These are phyloP conservation scores for Drosophila grimshawi DNA, from an alignment of 1,140 invertebrate genomes.

Conservation along the genomic window DNA sequence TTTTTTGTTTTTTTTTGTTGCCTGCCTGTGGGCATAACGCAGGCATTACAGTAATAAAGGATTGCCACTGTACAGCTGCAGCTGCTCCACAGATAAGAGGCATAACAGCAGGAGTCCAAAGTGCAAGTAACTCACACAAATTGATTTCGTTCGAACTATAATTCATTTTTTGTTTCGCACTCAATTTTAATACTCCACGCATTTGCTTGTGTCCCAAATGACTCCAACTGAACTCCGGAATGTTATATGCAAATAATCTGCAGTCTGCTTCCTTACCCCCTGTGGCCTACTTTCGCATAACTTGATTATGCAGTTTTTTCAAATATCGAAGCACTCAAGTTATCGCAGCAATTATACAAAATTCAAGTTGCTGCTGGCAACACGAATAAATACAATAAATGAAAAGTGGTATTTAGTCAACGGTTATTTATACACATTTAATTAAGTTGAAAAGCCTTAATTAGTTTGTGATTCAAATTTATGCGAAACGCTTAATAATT, in stretches of 20 bases:
- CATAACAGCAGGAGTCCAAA: conserved; percentile 1
- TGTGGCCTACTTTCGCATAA: too few relatives aligned
- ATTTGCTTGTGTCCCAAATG: conserved; percentile 13
- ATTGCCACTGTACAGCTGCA: not conserved
- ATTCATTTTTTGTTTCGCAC: conserved; percentile 60
- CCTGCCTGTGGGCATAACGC: conserved; percentile 53
- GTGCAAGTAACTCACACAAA: conserved; percentile 55
- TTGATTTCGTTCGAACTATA: conserved; percentile 73
- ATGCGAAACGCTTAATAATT: conserved; percentile 14
- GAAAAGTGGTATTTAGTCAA: not conserved
- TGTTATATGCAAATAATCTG: too few relatives aligned
- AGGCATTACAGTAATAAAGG: conserved; percentile 27
- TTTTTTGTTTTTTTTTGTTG: conserved; percentile 3
- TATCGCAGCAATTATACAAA: too few relatives aligned
- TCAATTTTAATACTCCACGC: conserved; percentile 42
- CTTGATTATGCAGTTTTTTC: too few relatives aligned
- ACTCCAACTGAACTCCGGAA: not conserved
- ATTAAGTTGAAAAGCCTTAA: not conserved
- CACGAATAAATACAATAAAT: not conserved
- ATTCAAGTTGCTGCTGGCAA: too few relatives aligned
- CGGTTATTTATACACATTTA: not conserved
- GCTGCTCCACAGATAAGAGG: conserved; percentile 1
- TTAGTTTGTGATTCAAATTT: conserved; percentile 23
- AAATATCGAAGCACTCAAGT: too few relatives aligned
- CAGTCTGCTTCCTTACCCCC: too few relatives aligned